Percentiles rank a stretch among this genome's conserved stretches.
Evolutionary conservation across 2,888 invertebrate species (phyloP).

Genomic region (Phyllotreta striolata): DNA sequence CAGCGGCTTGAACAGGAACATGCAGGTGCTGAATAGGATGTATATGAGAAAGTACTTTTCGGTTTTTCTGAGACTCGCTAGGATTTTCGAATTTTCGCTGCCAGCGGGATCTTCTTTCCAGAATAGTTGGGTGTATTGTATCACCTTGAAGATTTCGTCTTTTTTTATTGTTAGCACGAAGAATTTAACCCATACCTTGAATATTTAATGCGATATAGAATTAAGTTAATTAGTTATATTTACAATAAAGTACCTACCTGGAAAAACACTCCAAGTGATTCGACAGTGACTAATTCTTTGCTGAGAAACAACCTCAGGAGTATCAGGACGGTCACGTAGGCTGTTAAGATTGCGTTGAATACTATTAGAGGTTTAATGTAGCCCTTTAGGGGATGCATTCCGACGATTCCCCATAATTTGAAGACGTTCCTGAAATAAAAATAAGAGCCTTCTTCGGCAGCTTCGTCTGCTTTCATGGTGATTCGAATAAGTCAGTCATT

Average conservation of each 20-base stretch:
- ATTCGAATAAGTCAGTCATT: neutral
- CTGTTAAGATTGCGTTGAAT: slow-evolving; percentile 30
- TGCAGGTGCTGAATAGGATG: slow-evolving; percentile 35
- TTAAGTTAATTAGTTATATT: neutral
- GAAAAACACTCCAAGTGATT: slow-evolving; percentile 37
- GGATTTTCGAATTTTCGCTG: slow-evolving; percentile 29
- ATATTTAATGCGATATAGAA: no score
- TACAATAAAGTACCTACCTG: slow-evolving; percentile 33
- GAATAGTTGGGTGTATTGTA: slow-evolving; percentile 30
- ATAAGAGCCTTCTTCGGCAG: neutral
- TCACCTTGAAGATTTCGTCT: slow-evolving; percentile 26
- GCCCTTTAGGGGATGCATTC: slow-evolving; percentile 34
- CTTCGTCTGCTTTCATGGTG: neutral
- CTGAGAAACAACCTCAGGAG: slow-evolving; percentile 28
- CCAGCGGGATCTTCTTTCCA: slow-evolving; percentile 34
- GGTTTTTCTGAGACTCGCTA: slow-evolving; percentile 23
- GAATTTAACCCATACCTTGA: slow-evolving; percentile 38
- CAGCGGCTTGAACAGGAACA: slow-evolving; percentile 38
- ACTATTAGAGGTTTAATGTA: slow-evolving; percentile 28
- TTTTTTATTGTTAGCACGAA: slow-evolving; percentile 29
- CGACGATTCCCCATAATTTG: slow-evolving; percentile 30
- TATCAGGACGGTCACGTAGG: slow-evolving; percentile 32
- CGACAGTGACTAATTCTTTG: slow-evolving; percentile 33
- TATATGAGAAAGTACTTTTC: slow-evolving; percentile 31
- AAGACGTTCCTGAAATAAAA: slow-evolving; percentile 35